Evolutionary conservation across 2,113 vertebrate genomes (phyloP), one percentile per base, ranked within the genome.

Genomic region (Neopipo cinnamomea): DNA sequence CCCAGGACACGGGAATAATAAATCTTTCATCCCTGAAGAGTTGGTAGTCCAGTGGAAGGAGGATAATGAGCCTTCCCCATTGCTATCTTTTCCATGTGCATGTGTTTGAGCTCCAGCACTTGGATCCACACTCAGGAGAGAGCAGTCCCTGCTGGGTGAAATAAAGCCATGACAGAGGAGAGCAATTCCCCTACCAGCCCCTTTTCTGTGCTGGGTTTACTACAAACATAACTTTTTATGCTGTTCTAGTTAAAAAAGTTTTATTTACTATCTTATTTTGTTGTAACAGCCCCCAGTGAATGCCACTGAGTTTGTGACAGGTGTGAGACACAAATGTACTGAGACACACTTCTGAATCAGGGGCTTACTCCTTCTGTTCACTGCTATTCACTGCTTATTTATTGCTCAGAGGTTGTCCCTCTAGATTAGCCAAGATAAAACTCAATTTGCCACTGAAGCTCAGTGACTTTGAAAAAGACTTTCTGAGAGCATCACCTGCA

Each of bases 251-350:
- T 77, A 65, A 89, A 73, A 33, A 76, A 70, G 15, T 4, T 79
- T 66, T 59, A 42, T 33, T 27, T 61, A 46, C 25, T 30, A 12
- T 30, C 61, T 63, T 41, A 37, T 63, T 30, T 41, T 41, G 25
- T 22, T 11, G 25, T 10, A 28, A 52, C 4, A 9, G 15, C 28
- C 20, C 9, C 37, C 7, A 25, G 11, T 44, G 14, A 59, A 20
- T 47, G 21, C n/a, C 56, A 25, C 23, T 3, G 46, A n/a, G 31
- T 30, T 81, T 78, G 47, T 67, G 50, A 39, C 39, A 50, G 46
- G 28, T 55, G 49, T 0, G 2, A 86, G 28, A 61, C 39, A 37
- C 0, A 11, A 25, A 20, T 22, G 4, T 0, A 6, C 59, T 33
- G 50, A 55, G 62, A 63, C 35, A 52, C 8, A 16, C 6, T 61